Conservation (phyloP, 1,140 invertebrate genomes). For the Zaprionus africanus region DNA sequence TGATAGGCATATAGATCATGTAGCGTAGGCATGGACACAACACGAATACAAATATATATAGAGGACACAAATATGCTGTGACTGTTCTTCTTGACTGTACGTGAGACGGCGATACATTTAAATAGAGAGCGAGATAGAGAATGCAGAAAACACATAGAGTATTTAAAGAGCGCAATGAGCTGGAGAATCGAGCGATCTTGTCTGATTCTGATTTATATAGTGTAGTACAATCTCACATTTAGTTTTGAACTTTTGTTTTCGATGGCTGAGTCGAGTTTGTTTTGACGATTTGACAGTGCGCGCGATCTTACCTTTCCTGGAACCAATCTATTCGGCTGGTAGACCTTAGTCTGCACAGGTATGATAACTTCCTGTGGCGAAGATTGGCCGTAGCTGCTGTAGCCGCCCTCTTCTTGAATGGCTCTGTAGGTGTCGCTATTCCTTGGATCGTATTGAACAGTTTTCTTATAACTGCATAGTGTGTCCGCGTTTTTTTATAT, state of each 20-base stretch:
- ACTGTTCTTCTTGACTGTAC: constrained; percentile 59
- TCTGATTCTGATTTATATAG: constrained; percentile 21
- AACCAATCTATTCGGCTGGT: constrained; percentile 87
- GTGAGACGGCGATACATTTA: constrained; percentile 47
- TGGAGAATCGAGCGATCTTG: constrained; percentile 50
- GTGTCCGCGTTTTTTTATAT: constrained; percentile 26
- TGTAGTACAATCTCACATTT: constrained; percentile 41
- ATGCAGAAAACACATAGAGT: constrained; percentile 27
- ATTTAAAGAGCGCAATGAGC: constrained; percentile 37
- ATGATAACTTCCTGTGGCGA: constrained; percentile 87
- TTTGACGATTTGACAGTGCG: constrained; percentile 47
- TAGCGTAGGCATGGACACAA: constrained; percentile 35
- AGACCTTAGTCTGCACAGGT: constrained; percentile 90
- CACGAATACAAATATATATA: constrained; percentile 6
- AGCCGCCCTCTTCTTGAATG: constrained; percentile 90
- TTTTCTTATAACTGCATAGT: constrained; percentile 87
- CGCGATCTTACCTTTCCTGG: constrained; percentile 86
- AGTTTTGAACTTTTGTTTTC: constrained; percentile 56
- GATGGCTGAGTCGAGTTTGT: constrained; percentile 32
- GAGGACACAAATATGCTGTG: constrained; percentile 47
- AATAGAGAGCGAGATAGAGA: constrained; percentile 41
- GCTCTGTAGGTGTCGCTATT: constrained; percentile 94
- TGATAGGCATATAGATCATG: constrained; percentile 31
- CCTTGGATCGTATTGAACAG: constrained; percentile 91
- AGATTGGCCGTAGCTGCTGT: constrained; percentile 84